Evolutionary conservation across 2,113 vertebrate species (phyloP).

Genomic region (Oostethus manadensis): DNA sequence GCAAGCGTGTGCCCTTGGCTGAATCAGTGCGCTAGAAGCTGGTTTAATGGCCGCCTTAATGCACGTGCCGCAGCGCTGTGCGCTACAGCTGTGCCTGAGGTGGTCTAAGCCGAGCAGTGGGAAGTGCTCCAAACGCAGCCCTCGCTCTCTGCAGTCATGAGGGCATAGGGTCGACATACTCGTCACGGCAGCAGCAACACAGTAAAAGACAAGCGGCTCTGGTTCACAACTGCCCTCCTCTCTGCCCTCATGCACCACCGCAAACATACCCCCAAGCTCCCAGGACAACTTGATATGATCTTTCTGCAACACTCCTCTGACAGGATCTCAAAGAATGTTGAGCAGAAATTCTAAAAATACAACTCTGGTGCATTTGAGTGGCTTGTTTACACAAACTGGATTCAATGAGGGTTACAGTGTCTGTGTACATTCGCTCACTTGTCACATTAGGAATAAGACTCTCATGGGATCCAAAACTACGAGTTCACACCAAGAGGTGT

Average conservation of each 20-base stretch:
- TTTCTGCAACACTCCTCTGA: constrained; percentile 37
- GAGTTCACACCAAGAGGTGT: background rate
- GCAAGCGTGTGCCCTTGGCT: constrained; percentile 30
- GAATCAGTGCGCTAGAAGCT: constrained; percentile 21
- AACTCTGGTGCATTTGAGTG: constrained; percentile 40
- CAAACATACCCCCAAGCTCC: background rate
- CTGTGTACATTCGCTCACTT: background rate
- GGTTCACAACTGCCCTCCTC: constrained; percentile 21
- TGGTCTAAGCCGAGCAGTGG: constrained; percentile 25
- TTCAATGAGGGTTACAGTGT: constrained; percentile 28
- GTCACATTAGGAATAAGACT: background rate
- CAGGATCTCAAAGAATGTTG: constrained; percentile 42
- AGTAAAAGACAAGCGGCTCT: constrained; percentile 28
- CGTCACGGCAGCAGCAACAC: constrained; percentile 21
- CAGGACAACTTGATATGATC: constrained; percentile 37
- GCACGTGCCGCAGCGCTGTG: constrained; percentile 17
- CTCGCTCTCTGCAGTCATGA: constrained; percentile 38
- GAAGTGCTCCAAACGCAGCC: constrained; percentile 31
- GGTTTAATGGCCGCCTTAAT: constrained; percentile 41
- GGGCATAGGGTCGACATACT: constrained; percentile 26
- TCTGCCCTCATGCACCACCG: background rate
- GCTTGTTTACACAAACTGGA: constrained; percentile 36
- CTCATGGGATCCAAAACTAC: background rate
- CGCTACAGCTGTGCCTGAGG: constrained; percentile 37
- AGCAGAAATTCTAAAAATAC: constrained; percentile 57